A percentile compares a stretch with the other conserved stretches of the same genome.
Conservation (phyloP, 2,888 invertebrate species). For the Drosophila greeni region DNA sequence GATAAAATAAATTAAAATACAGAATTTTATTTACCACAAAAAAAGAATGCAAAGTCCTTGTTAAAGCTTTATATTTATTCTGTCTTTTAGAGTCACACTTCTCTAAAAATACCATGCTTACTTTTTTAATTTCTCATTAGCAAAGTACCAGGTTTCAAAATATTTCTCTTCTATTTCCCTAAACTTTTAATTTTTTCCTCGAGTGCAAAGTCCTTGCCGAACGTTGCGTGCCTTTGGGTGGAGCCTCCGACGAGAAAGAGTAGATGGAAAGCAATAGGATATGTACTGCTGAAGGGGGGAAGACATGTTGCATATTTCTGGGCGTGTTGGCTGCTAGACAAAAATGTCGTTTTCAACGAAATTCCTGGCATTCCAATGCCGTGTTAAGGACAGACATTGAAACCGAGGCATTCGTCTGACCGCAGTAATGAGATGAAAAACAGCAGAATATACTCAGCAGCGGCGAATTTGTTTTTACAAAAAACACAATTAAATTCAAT, state of each 20-base stretch:
- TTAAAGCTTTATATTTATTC: neutral
- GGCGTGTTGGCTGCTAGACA: conserved; percentile 52
- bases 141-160: no score
- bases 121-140: neutral
- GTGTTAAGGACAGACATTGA: conserved; percentile 45
- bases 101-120: neutral
- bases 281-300: conserved; percentile 14
- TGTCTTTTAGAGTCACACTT: neutral
- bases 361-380: conserved; percentile 49
- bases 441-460: conserved; percentile 23
- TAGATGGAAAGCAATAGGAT: conserved; percentile 8
- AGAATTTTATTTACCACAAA: no score
- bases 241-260: conserved; percentile 23
- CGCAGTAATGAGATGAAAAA: conserved; percentile 43
- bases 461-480: conserved; percentile 29
- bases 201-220: conserved; percentile 27
- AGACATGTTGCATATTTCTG: conserved; percentile 55
- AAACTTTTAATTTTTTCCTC: neutral
- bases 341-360: conserved; percentile 46
- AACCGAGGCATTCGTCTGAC: conserved; percentile 35
- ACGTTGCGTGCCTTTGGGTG: conserved; percentile 59
- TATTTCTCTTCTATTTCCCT: neutral
- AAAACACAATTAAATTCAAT: conserved; percentile 46
- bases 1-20: neutral
- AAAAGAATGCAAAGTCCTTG: neutral